These are phyloP conservation scores for Rhynchonycteris naso DNA, from an alignment of 2,797 vertebrate genomes.

Conservation along the genomic window DNA sequence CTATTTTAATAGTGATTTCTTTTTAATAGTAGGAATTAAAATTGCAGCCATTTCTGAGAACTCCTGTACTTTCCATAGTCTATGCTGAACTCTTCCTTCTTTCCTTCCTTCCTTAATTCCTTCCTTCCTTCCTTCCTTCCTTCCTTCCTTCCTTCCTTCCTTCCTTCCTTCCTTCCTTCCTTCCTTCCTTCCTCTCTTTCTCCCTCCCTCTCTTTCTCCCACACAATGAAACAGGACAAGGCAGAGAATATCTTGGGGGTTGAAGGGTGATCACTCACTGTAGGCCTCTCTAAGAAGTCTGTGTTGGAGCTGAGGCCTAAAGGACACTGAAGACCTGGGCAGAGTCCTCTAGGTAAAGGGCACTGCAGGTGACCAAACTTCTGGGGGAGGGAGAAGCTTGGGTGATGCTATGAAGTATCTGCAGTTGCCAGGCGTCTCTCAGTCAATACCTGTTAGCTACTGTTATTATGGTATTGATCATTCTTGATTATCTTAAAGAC, in stretches of 20 bases:
- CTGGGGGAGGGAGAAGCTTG: background rate
- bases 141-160: no score
- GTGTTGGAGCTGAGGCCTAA: background rate
- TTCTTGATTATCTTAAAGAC: no score
- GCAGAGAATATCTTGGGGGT: background rate
- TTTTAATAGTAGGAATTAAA: background rate
- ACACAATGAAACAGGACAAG: background rate
- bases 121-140: no score
- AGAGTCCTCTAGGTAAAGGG: background rate
- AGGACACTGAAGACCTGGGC: background rate
- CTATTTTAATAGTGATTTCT: background rate
- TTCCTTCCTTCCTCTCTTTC: no score
- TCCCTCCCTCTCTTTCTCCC: no score
- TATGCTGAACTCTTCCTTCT: background rate
- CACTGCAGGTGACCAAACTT: background rate
- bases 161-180: no score
- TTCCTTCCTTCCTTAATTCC: no score
- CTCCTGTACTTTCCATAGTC: background rate
- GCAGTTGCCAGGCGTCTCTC: no score
- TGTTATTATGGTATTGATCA: no score
- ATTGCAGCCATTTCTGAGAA: background rate
- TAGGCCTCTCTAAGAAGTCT: background rate
- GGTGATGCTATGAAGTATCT: no score
- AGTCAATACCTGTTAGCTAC: no score
- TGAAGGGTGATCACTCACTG: rapidly evolving